Evolutionary conservation across 2,797 vertebrate genomes (phyloP), one percentile per base, ranked within the genome.

Genomic region (Paguma larvata): DNA sequence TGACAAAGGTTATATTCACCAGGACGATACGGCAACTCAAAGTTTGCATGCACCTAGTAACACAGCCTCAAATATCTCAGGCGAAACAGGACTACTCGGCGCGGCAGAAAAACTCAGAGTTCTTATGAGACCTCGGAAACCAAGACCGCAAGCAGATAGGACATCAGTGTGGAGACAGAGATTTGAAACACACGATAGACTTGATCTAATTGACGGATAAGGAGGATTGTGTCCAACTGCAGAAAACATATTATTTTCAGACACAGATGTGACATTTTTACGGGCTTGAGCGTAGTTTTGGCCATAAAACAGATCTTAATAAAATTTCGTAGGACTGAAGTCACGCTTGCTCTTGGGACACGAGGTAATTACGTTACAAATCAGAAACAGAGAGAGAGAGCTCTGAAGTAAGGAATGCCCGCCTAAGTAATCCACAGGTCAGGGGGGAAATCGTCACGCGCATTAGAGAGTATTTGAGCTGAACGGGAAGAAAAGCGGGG

Each of bases 331-430:
- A 86, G 27, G 48, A 38, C 0, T 15, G n/a, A 38, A 75, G 34
- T 44, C 85, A 72, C 2, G 0, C 9, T 1, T 65, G 4, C 21
- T 48, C 46, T 16, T 30, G 1, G 4, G 7, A 75, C 48, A 16
- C 80, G n/a, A 85, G n/a, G 75, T n/a, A 63, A 80, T 78, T 51
- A 62, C 23, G 73, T 53, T 63, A 72, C n/a, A 63, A 44, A 56
- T n/a, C 85, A 82, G 44, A 34, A 85, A 25, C 8, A 34, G 46
- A 70, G 44, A 53, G 85, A 53, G 85, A 41, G 5, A 68, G 65
- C 63, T 68, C 7, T 51, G 59, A 51, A 23, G 72, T 68, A 80
- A 75, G 79, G 79, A 73, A 73, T 32, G 48, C 30, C 56, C 65
- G 16, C 68, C 21, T 10, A 46, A 79, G 38, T 19, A 30, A 80